Percentiles rank a stretch among this genome's conserved stretches.
phyloP scores from a whole-genome alignment of 2,113 vertebrate species.

The Fukomys damarensis region DNA sequence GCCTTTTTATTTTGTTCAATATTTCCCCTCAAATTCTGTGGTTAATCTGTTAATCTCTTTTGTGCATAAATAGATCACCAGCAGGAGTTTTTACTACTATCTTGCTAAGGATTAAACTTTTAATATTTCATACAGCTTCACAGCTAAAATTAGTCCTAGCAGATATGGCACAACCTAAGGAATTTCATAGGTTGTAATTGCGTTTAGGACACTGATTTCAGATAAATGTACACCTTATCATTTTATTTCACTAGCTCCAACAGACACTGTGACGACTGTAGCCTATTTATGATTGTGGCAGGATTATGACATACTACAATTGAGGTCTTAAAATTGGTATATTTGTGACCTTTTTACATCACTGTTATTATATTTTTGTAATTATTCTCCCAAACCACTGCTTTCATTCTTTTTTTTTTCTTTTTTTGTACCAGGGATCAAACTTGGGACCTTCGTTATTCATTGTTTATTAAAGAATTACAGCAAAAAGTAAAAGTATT shows the following conservation, averaged over 20 bases:
- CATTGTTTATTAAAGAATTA: constrained; percentile 9
- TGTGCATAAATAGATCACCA: constrained; percentile 11
- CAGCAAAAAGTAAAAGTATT: neutral
- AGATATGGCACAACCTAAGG: neutral
- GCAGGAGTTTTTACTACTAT: constrained; percentile 23
- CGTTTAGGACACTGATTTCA: constrained; percentile 51
- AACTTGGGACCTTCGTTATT: too few relatives aligned
- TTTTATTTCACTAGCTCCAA: constrained; percentile 45
- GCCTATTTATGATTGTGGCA: neutral
- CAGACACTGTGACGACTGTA: neutral
- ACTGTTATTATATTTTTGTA: neutral
- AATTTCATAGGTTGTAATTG: constrained; percentile 3
- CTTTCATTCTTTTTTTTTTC: too few relatives aligned
- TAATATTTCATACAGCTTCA: constrained; percentile 8
- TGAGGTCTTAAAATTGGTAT: neutral
- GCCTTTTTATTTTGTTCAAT: constrained; percentile 44
- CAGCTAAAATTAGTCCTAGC: neutral
- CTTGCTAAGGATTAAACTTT: constrained; percentile 50
- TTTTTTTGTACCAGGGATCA: too few relatives aligned
- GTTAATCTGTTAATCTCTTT: constrained; percentile 66
- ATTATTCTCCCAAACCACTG: neutral
- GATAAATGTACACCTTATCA: constrained; percentile 31
- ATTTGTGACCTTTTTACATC: neutral
- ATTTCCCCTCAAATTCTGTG: neutral
- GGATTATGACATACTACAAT: neutral